Conservation (phyloP, 2,888 invertebrate species). For the Anarsia innoxiella region DNA sequence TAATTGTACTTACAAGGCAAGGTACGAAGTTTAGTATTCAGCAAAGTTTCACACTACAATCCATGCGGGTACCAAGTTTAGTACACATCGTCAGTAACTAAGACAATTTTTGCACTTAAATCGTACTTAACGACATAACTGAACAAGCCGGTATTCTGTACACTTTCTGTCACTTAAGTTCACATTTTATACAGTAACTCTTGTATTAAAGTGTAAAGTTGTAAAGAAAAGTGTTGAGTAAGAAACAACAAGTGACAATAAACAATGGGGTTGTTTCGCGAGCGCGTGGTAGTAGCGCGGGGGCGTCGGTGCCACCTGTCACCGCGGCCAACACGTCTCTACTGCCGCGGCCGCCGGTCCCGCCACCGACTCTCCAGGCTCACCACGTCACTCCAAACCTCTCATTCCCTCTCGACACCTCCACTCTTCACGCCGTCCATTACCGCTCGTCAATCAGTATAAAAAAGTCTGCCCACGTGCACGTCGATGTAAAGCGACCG, state of each 20-base stretch:
- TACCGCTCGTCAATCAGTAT: neutral
- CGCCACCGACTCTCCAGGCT: constrained; percentile 46
- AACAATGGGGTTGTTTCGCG: constrained; percentile 62
- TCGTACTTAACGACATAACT: constrained; percentile 58
- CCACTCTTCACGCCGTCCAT: neutral
- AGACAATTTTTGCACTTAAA: constrained; percentile 62
- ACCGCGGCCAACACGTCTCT: constrained; percentile 57
- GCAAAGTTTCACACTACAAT: constrained; percentile 35
- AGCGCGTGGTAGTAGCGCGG: constrained; percentile 46
- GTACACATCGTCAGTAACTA: constrained; percentile 46
- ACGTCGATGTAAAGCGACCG: constrained; percentile 26
- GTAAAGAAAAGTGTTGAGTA: constrained; percentile 26
- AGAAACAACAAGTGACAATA: constrained; percentile 58
- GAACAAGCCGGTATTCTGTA: constrained; percentile 49
- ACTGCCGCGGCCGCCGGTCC: constrained; percentile 56
- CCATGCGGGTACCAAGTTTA: constrained; percentile 37
- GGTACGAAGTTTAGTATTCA: constrained; percentile 23
- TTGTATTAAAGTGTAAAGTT: constrained; percentile 26
- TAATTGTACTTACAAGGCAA: constrained; percentile 33
- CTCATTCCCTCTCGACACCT: constrained; percentile 6
- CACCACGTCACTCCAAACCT: constrained; percentile 25
- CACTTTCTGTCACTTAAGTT: constrained; percentile 66
- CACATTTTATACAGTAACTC: constrained; percentile 42
- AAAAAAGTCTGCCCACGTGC: constrained; percentile 1
- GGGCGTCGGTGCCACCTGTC: constrained; percentile 62